These are phyloP conservation scores for Pseudeuparius sepicola DNA, from an alignment of 2,888 invertebrate species.

Conservation along the genomic window DNA sequence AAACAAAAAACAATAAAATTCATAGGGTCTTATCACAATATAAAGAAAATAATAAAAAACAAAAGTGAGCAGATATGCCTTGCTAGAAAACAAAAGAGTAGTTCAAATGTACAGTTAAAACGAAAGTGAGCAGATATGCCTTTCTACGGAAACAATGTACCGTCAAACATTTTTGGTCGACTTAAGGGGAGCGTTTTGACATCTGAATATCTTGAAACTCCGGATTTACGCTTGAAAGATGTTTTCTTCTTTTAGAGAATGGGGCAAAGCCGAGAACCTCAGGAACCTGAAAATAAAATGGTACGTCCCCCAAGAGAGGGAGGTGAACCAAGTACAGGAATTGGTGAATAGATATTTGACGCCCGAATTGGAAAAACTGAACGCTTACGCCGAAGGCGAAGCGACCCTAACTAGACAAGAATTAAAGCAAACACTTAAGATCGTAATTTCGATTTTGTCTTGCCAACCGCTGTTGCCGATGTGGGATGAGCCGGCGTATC, in stretches of 20 bases:
- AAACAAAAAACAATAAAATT: no score
- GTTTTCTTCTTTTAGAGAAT: conserved; percentile 47
- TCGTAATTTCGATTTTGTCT: conserved; percentile 55
- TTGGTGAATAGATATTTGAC: conserved; percentile 56
- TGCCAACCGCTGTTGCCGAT: conserved; percentile 59
- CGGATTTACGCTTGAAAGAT: no score
- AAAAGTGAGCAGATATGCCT: no score
- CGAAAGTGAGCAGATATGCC: no score
- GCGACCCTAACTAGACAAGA: conserved; percentile 52
- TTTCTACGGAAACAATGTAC: no score
- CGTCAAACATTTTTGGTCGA: no score
- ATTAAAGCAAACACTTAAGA: conserved; percentile 54
- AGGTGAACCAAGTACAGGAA: conserved; percentile 55
- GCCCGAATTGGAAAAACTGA: conserved; percentile 51
- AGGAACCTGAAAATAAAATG: conserved; percentile 59
- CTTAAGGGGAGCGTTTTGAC: neutral
- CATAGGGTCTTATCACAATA: no score
- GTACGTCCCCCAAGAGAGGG: conserved; percentile 65
- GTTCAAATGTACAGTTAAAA: no score
- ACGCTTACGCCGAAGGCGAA: conserved; percentile 46
- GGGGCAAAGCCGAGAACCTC: conserved; percentile 66
- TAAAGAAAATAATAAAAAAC: no score
- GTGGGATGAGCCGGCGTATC: conserved; percentile 52
- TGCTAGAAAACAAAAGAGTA: no score
- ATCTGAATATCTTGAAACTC: conserved; percentile 1